Base-by-base conservation (phyloP, 1,140 invertebrate species). In the Microplitis demolitor region DNA sequence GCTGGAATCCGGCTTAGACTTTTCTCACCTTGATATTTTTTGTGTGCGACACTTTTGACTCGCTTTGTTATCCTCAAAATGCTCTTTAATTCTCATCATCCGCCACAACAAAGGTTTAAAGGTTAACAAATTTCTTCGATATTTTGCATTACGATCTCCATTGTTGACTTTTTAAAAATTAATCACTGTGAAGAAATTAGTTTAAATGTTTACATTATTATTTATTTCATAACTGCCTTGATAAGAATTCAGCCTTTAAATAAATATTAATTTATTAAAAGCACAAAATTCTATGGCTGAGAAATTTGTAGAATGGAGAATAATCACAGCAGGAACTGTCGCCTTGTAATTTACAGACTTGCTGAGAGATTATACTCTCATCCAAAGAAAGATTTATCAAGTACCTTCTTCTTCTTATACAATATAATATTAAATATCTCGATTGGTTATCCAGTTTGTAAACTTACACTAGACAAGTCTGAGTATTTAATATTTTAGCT, bases 361-460 rank as follows among this genome's bases (percentile, higher is more conserved):
- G 50, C 9, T 66, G 63, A 66, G 63, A 66, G 63, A 13, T 53
- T 51, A 37, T 16, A 5, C 13, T 37, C 13, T 16, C 14, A 31
- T 35, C 4, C 37, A n/a, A 31, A 37, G 16, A 13, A 35, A 33
- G 50, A 66, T 58, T 58, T 24, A 58, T 58, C 56, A 58, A 58
- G 56, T 31, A 24, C 6, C 56, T 9, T 45, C 2, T 45, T 9
- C 39, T 45, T 8, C 39, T 45, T 11, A 45, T 24, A 24, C 24
- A 24, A 24, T 24, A 24, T 24, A 24, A 24, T 24, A 24, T 24
- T 69, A 69, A 74, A 64, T 74, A 66, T 66, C 68, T 51, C 73
- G 73, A 74, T 70, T 34, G 58, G 68, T 74, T 74, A 64, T 61
- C 58, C 50, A 53, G 62, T 60, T 24, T 69, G 73, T 74, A 74